A percentile compares a stretch with the other conserved stretches of the same genome.
These are phyloP conservation scores for Podarcis lilfordi DNA, from an alignment of 2,797 vertebrate genomes.

Conservation along the genomic window DNA sequence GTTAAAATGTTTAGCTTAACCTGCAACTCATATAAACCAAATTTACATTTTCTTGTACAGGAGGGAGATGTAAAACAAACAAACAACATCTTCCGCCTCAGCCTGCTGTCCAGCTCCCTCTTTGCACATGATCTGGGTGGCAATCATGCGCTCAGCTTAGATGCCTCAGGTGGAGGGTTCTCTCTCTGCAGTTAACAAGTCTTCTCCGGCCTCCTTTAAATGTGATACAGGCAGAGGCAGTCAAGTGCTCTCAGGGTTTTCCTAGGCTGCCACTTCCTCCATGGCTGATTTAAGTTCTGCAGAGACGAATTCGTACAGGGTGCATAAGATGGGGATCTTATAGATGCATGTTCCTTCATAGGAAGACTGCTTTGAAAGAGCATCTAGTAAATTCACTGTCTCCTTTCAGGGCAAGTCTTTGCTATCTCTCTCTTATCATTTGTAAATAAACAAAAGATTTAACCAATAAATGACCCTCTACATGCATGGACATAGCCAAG, in stretches of 20 bases:
- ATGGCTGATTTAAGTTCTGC: background rate
- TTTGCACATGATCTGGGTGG: background rate
- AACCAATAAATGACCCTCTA: no score
- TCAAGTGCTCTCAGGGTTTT: background rate
- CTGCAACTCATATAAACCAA: slow-evolving; percentile 75
- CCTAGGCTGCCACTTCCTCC: background rate
- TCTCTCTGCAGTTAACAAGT: background rate
- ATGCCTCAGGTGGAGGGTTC: slow-evolving; percentile 21
- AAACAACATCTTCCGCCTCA: slow-evolving; percentile 65
- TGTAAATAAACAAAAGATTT: no score
- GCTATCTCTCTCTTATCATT: no score
- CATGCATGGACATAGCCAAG: no score
- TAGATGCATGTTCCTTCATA: background rate
- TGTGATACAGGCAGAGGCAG: background rate
- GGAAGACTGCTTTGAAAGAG: no score
- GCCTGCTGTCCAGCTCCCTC: background rate
- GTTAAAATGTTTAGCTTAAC: slow-evolving; percentile 88
- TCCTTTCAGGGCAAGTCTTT: no score
- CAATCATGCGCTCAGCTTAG: background rate
- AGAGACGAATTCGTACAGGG: background rate
- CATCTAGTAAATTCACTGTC: no score
- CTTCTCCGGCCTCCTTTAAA: background rate
- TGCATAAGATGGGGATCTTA: background rate
- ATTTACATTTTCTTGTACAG: slow-evolving; percentile 77
- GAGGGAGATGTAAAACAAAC: slow-evolving; percentile 80